Evolutionary conservation across 2,113 vertebrate genomes (phyloP).

Genomic region (Hippocampus mohnikei): DNA sequence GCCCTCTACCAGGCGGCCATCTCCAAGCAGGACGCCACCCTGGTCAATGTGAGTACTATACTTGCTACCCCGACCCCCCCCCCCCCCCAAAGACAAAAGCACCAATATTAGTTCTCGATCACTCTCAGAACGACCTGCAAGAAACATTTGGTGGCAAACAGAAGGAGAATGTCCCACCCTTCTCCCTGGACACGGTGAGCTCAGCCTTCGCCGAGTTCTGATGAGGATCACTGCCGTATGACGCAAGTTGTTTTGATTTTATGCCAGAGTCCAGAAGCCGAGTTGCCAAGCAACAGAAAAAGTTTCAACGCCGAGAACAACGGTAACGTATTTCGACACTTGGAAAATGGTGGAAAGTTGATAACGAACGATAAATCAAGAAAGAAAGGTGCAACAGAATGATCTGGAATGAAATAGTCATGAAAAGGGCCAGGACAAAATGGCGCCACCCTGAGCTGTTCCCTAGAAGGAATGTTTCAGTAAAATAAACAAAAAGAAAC

Average conservation of each 20-base stretch:
- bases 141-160: constrained; percentile 77
- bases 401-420: too few species aligned
- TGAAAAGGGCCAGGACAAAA: too few species aligned
- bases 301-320: constrained; percentile 56
- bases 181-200: constrained; percentile 68
- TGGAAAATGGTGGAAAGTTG: not conserved
- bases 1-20: constrained; percentile 92
- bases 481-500: too few species aligned
- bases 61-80: not conserved
- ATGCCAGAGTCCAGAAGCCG: constrained; percentile 54
- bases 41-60: constrained; percentile 53
- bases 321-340: constrained; percentile 43
- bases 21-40: constrained; percentile 77
- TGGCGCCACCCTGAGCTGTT: too few species aligned
- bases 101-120: not conserved
- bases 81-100: not conserved
- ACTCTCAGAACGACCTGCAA: constrained; percentile 68
- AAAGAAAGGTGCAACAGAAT: too few species aligned
- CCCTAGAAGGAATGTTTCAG: too few species aligned
- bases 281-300: constrained; percentile 49
- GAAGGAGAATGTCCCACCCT: constrained; percentile 87
- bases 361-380: too few species aligned
- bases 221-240: not conserved
- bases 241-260: not conserved
- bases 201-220: not conserved